Percentiles rank a stretch among this genome's conserved stretches.
Evolutionary conservation across 2,888 invertebrate genomes (phyloP).

Genomic region (Hyppa rectilinea): DNA sequence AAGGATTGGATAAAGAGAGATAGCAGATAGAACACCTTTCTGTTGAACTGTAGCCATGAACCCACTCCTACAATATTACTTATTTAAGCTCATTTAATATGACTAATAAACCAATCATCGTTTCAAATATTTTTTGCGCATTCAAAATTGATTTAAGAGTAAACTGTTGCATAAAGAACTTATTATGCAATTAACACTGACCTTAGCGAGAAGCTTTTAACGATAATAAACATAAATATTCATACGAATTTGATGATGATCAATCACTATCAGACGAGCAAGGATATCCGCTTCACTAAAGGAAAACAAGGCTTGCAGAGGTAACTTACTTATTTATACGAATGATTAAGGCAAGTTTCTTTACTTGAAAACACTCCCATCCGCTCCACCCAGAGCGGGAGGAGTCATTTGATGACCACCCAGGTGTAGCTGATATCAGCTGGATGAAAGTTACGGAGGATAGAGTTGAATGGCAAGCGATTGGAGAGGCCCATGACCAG

Average conservation of each 20-base stretch:
- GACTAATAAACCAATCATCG: neutral
- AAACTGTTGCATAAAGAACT: constrained; percentile 14
- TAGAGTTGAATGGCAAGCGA: too few species aligned
- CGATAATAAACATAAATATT: constrained; percentile 52
- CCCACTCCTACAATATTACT: neutral
- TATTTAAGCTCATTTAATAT: neutral
- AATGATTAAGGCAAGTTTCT: neutral
- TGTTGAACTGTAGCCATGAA: neutral
- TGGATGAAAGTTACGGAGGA: too few species aligned
- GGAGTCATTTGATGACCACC: too few species aligned
- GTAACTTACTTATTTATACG: neutral
- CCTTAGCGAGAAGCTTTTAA: constrained; percentile 41
- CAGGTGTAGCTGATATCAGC: too few species aligned
- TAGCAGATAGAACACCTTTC: neutral
- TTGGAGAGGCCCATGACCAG: too few species aligned
- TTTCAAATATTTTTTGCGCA: neutral
- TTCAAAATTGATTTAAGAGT: constrained; percentile 20
- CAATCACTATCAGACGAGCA: constrained; percentile 24
- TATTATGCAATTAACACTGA: constrained; percentile 21
- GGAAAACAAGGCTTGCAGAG: neutral
- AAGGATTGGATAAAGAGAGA: neutral
- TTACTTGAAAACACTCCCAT: too few species aligned
- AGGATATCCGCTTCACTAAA: constrained; percentile 29
- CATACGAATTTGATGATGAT: constrained; percentile 40
- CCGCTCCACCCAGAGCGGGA: too few species aligned